Base-by-base conservation (phyloP, 2,797 vertebrate genomes). In the Enteromius mattozi region DNA sequence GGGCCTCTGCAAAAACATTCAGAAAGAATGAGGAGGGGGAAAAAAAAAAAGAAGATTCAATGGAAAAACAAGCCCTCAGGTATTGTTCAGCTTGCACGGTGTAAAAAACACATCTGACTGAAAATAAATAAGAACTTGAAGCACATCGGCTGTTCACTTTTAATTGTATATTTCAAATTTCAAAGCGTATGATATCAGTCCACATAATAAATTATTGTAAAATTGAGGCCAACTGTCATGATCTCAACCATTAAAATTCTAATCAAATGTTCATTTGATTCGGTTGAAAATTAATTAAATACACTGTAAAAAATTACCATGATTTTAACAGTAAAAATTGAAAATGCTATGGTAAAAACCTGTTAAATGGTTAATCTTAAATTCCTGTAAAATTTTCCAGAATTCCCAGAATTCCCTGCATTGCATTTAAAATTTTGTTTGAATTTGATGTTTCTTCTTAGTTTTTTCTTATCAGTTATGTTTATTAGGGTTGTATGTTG, bases 1-100 rank as follows among this genome's bases (percentile, higher is more conserved):
- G 92, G 89, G 89, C 88, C 89, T 91, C 12, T 90, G 88, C 45
- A 90, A 92, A 92, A 91, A 88, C 47, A 49, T 71, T 63, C 63
- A 61, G 24, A 56, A 68, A 56, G 21, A 75, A 78, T 19, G 42
- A 69, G 75, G 14, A 21, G 24, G 49, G 24, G 30, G 13, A 85
- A 71, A 69, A 81, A 82, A 37, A 6, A 37, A 7, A 37, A 13
- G 40, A 10, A 1, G 5, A 77, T 16, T 63, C 35, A 79, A 65
- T 56, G 24, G 54, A 51, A 69, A 81, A 84, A 74, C 45, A 80
- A 72, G 81, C 54, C 71, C 51, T 33, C 10, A 13, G 78, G 81
- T 83, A 47, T 37, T 19, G 33, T 45, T 84, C 70, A 40, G 47
- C 24, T 42, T 66, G 42, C 21, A 83, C 27, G 51, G 47, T 69